Evolutionary conservation across 2,113 vertebrate genomes (phyloP), one percentile per base, ranked within the genome.

Genomic region (Thymallus thymallus): DNA sequence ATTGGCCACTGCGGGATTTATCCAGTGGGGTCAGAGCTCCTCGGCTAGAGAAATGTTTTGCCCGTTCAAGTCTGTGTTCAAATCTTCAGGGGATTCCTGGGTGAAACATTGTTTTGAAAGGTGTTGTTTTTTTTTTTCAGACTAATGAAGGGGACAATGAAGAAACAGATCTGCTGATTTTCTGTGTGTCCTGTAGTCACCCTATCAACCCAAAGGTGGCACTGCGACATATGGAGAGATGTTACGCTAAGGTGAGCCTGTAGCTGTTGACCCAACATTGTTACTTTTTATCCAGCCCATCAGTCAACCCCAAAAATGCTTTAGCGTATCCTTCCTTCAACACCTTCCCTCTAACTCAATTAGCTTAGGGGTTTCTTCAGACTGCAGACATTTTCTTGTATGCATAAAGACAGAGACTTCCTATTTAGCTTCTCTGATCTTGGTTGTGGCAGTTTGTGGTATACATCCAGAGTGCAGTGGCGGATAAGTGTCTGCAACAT

Each of bases 101-200:
- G 20, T 60, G n/a, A 60, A 9, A n/a, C 6, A 32, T 32, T 35
- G 16, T 0, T 9, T 32, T 32, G 13, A 20, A 4, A 3, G n/a
- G n/a, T n/a, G n/a, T n/a, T 51, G 18, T 16, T 7, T 32, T n/a
- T 35, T 16, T 35, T 66, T n/a, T 69, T 64, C 12, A 97, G 96
- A 94, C 93, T 68, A 96, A 95, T 9, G 96, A 97, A 78, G 94
- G 93, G 0, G 96, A 98, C 64, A 95, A 93, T 3, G 96, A 98
- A 0, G 96, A 98, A 86, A 96, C 95, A 0, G 96, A 98, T 73
- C 88, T 98, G 30, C 95, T 96, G 91, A 97, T 98, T 77, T 98
- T 98, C 89, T 98, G 96, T 5, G 95, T 98, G 68, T 97, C 96
- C 58, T 97, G 96, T 12, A 96, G 96, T 71, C 96, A 98, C 80